Base-by-base conservation (phyloP, 2,888 invertebrate species). In the Catocala nupta region DNA sequence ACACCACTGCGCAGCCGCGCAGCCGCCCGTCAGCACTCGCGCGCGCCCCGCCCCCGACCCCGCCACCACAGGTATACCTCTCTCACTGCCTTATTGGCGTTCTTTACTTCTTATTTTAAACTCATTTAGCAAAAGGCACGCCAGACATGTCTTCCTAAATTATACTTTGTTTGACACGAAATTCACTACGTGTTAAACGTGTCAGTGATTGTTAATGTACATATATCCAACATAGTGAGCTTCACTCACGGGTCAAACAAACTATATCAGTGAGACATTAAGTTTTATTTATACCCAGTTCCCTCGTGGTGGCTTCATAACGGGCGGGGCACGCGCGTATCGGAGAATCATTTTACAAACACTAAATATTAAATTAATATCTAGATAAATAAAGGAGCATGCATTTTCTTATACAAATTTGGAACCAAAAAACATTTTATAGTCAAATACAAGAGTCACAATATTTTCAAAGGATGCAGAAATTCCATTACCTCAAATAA, bases 1-100 rank as follows among this genome's bases (percentile, higher is more conserved):
- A 92, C 81, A 95, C 75, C 90, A 96, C 96, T 96, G 95, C 85
- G 62, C 90, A 43, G 36, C 36, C 1, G 1, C 5, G 1, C 36
- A 1, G 1, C 36, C 67, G 63, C 43, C 33, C 33, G 42, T 59
- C 70, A 6, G 47, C 64, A 33, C 63, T 25, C 49, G 58, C 36
- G 1, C 51, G 16, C 55, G 4, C 34, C 34, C n/a, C 36, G 5
- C 52, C 25, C 1, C 39, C n/a, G n/a, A n/a, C n/a, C n/a, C 39
- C 44, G 9, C 33, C 36, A 3, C 33, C 10, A 36, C 39, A 5
- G 9, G 42, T 8, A 13, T 10, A 8, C 13, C 44, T 6, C 16
- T 16, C 1, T 16, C 16, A 36, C 36, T 7, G 1, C 36, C 4
- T 39, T 7, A 3, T 25, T 25, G 25, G 25, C 25, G 1, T 25